Evolutionary conservation across 2,888 invertebrate species (phyloP), one percentile per base, ranked within the genome.

Genomic region (Polia nebulosa): DNA sequence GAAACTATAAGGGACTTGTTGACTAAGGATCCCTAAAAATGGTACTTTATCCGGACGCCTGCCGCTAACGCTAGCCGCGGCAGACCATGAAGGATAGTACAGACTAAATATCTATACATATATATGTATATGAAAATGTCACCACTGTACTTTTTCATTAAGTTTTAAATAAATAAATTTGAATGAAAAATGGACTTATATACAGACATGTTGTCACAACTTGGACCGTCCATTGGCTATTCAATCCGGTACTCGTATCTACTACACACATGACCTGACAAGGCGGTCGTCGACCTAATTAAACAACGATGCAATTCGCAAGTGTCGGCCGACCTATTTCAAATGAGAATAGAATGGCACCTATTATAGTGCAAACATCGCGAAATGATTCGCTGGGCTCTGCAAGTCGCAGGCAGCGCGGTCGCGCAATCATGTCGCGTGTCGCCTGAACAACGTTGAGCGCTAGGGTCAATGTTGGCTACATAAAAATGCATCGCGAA

Each of bases 331-430:
- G 52, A 45, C 25, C 61, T 53, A 61, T 45, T 52, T 34, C 36
- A 45, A 51, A 51, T 68, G 29, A 25, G 29, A 39, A 53, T 68
- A 53, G 22, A 69, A 60, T 60, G 36, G 20, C 29, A 29, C 25
- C 36, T 59, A 39, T 22, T 39, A 60, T 32, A 60, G 20, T 60
- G 69, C 69, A 68, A 29, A 45, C 45, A 45, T 36, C 11, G 9
- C 20, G 9, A 36, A 66, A 20, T 34, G 25, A 22, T 15, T 25
- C 11, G 15, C 13, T 51, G 20, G 13, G 1, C 22, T 17, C 8
- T 45, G 52, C 60, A 53, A 32, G 68, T 22, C 34, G 25, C 68
- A 45, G 22, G 36, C 25, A 27, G 29, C 4, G 11, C 7, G 34
- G 13, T 17, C 15, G 11, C 25, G 25, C 51, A 11, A 11, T 44